Evolutionary conservation across 2,888 invertebrate species (phyloP), one percentile per base, ranked within the genome.

Genomic region (Xestia xanthographa): DNA sequence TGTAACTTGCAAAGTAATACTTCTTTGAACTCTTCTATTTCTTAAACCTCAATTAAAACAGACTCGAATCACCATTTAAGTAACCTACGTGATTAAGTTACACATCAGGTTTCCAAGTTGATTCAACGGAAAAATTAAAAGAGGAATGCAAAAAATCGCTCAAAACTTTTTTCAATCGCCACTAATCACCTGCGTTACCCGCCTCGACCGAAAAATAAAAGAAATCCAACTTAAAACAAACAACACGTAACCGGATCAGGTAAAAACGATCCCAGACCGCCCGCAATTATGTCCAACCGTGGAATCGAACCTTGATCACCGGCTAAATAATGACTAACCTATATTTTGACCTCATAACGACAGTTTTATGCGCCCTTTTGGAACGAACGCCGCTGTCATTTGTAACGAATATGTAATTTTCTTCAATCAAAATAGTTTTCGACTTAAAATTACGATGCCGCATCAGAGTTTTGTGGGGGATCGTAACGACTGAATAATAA

Each of bases 311-410:
- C 91, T 75, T 82, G 87, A 90, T 89, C 92, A 86, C 84, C 83
- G 80, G 72, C 84, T 79, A 88, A 90, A 87, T 86, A 90, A 90
- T 87, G 84, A 87, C 88, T 91, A 95, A 93, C 95, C 95, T 94
- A 94, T 95, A 95, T 92, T 95, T 94, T 94, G 92, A 92, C 88
- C 90, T 91, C 89, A 88, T 91, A 92, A 92, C 88, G 89, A 92
- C 91, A 90, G 86, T 92, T 93, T 92, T 92, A 92, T 82, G 87
- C 86, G 82, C 84, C 73, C 83, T 86, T 85, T 87, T 73, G 79
- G 83, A 87, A 88, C 78, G 85, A 86, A 88, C 29, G 45, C 82
- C 82, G 77, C 88, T 91, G 90, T 91, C 91, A 91, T 92, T 93
- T 78, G 66, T 71, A 79, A 81, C 77, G 77, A 75, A 75, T 75